Evolutionary conservation across 2,888 invertebrate species (phyloP), one percentile per base, ranked within the genome.

Genomic region (Drosophila formosana): DNA sequence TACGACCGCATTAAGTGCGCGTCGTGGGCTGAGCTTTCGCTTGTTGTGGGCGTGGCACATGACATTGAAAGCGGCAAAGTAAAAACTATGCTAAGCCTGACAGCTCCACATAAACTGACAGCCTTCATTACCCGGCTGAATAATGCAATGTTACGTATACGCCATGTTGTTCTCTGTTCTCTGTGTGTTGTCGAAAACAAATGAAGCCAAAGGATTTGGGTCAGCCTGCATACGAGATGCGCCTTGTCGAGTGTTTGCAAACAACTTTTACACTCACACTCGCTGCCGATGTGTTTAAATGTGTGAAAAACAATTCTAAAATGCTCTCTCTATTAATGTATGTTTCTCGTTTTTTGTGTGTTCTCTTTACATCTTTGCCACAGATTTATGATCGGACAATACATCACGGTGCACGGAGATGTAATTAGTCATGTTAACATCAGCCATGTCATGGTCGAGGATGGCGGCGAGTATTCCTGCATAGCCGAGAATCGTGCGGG

Each of bases 381-480:
- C 93, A 95, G 96, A 93, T 96, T 95, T 92, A 94, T 96, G 91
- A 95, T 96, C 90, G 96, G 96, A 43, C 96, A 96, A 91, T 96
- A 96, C 92, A 95, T 95, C 83, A 96, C 94, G 66, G 94, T 95
- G 47, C 95, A 96, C 87, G 96, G 96, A 62, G 96, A 96, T 92
- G 96, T 96, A 82, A 95, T 96, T 91, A 96, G 96, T 91, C 96
- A 96, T 93, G 96, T 96, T 82, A 96, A 96, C 93, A 96, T 97
- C 88, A 95, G 95, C 90, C 95, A 95, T 90, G 96, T 96, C 80
- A 95, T 94, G 94, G 95, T 96, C 52, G 95, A 96, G 92, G 96
- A 96, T 89, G 96, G 96, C 18, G 97, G 96, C 25, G 95, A 96
- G 91, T 96, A 96, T 92, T 94, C 95, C 47, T 97, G 97, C 91